Evolutionary conservation across 2,888 invertebrate species (phyloP), one percentile per base, ranked within the genome.

Genomic region (Smittia aterrima): DNA sequence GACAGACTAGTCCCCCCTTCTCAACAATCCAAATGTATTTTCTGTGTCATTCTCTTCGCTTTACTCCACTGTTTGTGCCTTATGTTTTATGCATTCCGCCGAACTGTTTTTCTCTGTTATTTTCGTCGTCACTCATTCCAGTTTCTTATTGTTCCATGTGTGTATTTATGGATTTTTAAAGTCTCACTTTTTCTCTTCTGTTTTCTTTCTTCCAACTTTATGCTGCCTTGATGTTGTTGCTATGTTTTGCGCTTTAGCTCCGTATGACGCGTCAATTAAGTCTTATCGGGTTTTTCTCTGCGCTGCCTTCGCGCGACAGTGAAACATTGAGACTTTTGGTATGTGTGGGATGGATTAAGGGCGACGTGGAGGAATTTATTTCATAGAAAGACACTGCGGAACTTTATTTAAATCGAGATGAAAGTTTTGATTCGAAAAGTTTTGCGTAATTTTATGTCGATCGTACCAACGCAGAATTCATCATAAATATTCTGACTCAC

Each of bases 91-190:
- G 47, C 47, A 47, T 47, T 47, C 47, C 47, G 16, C 47, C 47
- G 47, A 47, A 47, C 47, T 47, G 47, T 47, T 47, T 11, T 47
- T 47, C 38, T n/a, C n/a, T 38, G 38, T 38, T 38, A 38, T 38
- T 47, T 47, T 11, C 47, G 2, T n/a, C 47, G 47, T 47, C 47
- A 47, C 47, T 47, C 47, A 47, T 47, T 47, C 47, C 47, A 47
- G 13, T 47, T 47, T 47, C n/a, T 11, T 47, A 47, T 47, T 47
- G 47, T 47, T 47, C 16, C 47, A 47, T 47, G 47, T 47, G 38
- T 38, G 47, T 47, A 47, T 47, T 47, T 47, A 47, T 47, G 47
- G 47, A 47, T 47, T 47, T 47, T 47, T 47, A 47, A 47, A 47
- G 47, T 47, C 47, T 47, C 47, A 47, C 47, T 47, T 47, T 47